Evolutionary conservation across 1,140 invertebrate species (phyloP).

Genomic region (Scaptodrosophila lebanonensis): DNA sequence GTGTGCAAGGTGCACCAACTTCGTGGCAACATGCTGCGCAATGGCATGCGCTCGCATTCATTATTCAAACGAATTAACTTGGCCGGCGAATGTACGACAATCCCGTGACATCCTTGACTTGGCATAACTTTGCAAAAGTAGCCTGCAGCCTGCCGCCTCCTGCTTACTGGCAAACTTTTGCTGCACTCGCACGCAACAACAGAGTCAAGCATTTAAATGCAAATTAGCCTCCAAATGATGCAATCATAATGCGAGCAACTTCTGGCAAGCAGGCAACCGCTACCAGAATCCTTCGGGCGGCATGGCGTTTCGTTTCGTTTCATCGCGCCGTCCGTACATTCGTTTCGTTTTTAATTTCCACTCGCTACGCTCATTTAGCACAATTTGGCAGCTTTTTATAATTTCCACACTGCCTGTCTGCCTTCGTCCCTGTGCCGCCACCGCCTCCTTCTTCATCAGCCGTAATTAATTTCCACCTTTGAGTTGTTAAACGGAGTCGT

Average conservation of each 20-base stretch:
- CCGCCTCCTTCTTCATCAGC: neutral
- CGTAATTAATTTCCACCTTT: constrained; percentile 71
- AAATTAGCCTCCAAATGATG: constrained; percentile 72
- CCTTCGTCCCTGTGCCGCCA: neutral
- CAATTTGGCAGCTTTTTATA: constrained; percentile 64
- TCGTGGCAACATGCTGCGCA: neutral
- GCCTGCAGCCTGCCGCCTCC: neutral
- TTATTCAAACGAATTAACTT: constrained; percentile 74
- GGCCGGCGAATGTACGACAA: constrained; percentile 52
- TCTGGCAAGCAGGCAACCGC: constrained; percentile 30
- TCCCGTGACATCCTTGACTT: constrained; percentile 64
- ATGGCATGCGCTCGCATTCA: constrained; percentile 39
- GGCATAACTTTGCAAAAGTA: constrained; percentile 57
- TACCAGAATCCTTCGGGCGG: neutral
- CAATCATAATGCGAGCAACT: constrained; percentile 68
- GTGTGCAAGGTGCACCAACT: constrained; percentile 38
- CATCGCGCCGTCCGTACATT: too few species aligned
- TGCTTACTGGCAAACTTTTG: constrained; percentile 39
- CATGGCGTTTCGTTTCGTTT: constrained; percentile 32
- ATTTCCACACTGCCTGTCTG: constrained; percentile 19
- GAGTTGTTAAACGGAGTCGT: constrained; percentile 29
- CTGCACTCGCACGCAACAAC: constrained; percentile 71
- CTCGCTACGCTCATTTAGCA: constrained; percentile 56
- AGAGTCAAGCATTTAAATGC: constrained; percentile 71
- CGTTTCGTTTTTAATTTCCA: constrained; percentile 54